A percentile compares a stretch with the other conserved stretches of the same genome.
phyloP scores from a whole-genome alignment of 2,113 vertebrate species.

The Cryptotis parvus region DNA sequence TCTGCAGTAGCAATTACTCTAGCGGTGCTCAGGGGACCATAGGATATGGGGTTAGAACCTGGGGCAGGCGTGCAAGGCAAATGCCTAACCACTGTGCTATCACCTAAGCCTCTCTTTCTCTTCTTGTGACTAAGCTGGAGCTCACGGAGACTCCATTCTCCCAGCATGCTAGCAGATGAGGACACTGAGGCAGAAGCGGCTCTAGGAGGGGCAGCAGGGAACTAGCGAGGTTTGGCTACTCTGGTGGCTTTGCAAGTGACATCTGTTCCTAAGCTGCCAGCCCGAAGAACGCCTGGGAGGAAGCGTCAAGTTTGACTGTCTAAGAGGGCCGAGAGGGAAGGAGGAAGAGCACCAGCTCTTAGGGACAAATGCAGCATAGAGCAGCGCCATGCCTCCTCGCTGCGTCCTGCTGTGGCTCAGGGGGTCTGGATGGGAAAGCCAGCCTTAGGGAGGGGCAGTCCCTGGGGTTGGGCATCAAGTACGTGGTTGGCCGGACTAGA shows the following conservation, averaged over 20 bases:
- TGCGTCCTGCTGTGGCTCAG: too few species aligned
- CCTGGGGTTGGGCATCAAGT: background rate
- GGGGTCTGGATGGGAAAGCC: background rate
- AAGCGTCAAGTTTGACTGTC: background rate
- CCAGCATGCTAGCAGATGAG: background rate
- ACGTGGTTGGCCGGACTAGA: background rate
- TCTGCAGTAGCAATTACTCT: too few species aligned
- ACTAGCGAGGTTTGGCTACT: background rate
- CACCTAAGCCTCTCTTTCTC: too few species aligned
- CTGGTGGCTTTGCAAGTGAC: too few species aligned
- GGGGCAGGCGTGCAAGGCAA: too few species aligned
- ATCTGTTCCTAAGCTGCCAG: background rate
- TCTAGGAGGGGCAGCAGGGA: background rate
- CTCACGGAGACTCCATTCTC: background rate
- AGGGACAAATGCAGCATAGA: background rate
- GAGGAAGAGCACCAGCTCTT: background rate
- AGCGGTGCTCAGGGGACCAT: too few species aligned
- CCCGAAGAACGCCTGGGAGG: background rate
- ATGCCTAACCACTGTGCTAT: too few species aligned
- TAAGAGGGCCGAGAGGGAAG: background rate
- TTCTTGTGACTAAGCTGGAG: background rate
- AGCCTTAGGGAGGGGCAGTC: background rate
- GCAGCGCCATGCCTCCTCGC: too few species aligned
- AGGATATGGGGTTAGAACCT: too few species aligned
- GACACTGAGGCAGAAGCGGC: background rate